These are phyloP conservation scores for Chloebia gouldiae DNA, from an alignment of 2,113 vertebrate species.

Conservation along the genomic window DNA sequence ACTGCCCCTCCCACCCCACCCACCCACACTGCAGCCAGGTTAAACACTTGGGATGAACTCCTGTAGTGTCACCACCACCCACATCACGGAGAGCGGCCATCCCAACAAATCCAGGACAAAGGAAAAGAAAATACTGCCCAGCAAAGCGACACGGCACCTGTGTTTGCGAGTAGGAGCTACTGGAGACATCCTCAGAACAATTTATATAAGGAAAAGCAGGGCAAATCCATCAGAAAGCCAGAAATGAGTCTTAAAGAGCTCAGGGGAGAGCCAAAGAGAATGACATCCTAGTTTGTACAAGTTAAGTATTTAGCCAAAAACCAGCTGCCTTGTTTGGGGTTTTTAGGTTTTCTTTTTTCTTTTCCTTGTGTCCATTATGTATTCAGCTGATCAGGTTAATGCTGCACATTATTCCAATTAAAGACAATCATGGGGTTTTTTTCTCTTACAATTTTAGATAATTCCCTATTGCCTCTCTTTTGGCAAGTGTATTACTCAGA, in stretches of 20 bases:
- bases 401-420: slow-evolving; percentile 4
- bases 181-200: background rate
- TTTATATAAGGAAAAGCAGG: background rate
- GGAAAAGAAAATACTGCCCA: slow-evolving; percentile 6
- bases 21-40: background rate
- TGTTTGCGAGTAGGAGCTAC: background rate
- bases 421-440: background rate
- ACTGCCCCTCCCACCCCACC: background rate
- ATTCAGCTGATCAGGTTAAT: background rate
- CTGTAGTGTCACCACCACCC: background rate
- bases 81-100: accelerated
- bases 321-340: background rate
- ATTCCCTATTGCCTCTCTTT: slow-evolving; percentile 16
- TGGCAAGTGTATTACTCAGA: slow-evolving; percentile 50
- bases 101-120: background rate
- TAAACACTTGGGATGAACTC: background rate
- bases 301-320: background rate
- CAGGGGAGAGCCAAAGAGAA: background rate
- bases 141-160: slow-evolving; percentile 23
- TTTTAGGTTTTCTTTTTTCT: background rate
- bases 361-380: background rate
- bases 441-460: background rate
- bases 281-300: background rate
- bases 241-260: slow-evolving; percentile 9
- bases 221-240: slow-evolving; percentile 29